Evolutionary conservation across 2,797 vertebrate genomes (phyloP).

Genomic region (Erpetoichthys calabaricus): DNA sequence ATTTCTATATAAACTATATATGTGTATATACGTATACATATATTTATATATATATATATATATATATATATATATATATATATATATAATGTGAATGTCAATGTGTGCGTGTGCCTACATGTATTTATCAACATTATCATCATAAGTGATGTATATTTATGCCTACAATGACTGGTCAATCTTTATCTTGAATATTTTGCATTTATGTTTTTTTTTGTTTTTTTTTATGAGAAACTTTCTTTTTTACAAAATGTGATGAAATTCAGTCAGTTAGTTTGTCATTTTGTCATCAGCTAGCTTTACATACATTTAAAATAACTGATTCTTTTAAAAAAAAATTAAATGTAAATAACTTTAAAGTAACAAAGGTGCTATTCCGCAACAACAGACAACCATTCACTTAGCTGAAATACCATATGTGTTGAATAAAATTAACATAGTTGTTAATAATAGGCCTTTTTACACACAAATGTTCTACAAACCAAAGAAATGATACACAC

Average conservation of each 20-base stretch:
- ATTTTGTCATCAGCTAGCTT: constrained; percentile 59
- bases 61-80: constrained; percentile 63
- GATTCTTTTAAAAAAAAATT: constrained; percentile 64
- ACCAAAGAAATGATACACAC: constrained; percentile 6
- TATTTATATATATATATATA: constrained; percentile 74
- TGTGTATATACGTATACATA: constrained; percentile 64
- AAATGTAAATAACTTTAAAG: constrained; percentile 60
- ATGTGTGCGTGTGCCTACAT: constrained; percentile 15
- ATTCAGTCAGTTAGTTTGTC: constrained; percentile 69
- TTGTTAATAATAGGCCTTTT: constrained; percentile 31
- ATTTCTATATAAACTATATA: constrained; percentile 64
- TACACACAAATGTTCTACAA: constrained; percentile 21
- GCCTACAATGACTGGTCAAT: no score
- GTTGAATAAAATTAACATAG: constrained; percentile 45
- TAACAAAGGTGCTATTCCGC: constrained; percentile 62
- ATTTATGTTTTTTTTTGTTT: constrained; percentile 55
- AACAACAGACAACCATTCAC: constrained; percentile 59
- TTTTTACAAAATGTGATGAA: constrained; percentile 46
- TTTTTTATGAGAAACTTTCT: constrained; percentile 46
- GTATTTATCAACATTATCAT: constrained; percentile 51
- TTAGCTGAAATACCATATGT: constrained; percentile 51
- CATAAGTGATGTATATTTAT: no score
- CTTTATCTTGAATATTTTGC: no score
- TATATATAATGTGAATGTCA: constrained; percentile 49
- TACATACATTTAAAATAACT: constrained; percentile 70